Percentiles rank a stretch among this genome's conserved stretches.
Evolutionary conservation across 2,113 vertebrate species (phyloP).

Genomic region (Cinclus mexicanus): DNA sequence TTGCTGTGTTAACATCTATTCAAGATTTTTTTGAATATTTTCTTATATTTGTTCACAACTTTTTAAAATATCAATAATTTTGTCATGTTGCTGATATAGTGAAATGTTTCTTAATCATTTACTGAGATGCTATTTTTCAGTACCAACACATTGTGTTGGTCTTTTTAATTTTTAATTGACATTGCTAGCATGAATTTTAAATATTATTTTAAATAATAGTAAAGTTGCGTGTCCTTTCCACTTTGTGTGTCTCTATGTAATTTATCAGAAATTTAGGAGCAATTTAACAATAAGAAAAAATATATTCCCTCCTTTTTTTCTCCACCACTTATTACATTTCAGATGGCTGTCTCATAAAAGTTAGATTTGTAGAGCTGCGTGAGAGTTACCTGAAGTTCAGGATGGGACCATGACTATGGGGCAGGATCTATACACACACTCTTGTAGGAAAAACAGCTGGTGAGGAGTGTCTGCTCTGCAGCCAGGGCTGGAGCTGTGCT

Average conservation of each 20-base stretch:
- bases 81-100: neutral
- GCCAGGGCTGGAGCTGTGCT: neutral
- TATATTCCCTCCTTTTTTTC: neutral
- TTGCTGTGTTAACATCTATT: neutral
- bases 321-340: neutral
- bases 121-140: neutral
- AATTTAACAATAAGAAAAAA: neutral
- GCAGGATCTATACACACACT: rapidly evolving
- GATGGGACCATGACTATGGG: rapidly evolving
- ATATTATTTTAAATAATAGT: neutral
- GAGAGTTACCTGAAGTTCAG: neutral
- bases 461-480: rapidly evolving
- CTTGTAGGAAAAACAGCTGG: rapidly evolving
- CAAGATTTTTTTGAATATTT: neutral
- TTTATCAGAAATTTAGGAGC: neutral
- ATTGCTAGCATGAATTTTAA: neutral
- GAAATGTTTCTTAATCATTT: neutral
- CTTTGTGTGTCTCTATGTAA: neutral
- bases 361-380: neutral
- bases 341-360: neutral
- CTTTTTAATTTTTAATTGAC: neutral
- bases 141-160: neutral
- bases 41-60: neutral
- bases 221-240: neutral
- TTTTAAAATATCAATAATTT: neutral